These are phyloP conservation scores for Hypomecis punctinalis DNA, from an alignment of 2,888 invertebrate species.

Conservation along the genomic window DNA sequence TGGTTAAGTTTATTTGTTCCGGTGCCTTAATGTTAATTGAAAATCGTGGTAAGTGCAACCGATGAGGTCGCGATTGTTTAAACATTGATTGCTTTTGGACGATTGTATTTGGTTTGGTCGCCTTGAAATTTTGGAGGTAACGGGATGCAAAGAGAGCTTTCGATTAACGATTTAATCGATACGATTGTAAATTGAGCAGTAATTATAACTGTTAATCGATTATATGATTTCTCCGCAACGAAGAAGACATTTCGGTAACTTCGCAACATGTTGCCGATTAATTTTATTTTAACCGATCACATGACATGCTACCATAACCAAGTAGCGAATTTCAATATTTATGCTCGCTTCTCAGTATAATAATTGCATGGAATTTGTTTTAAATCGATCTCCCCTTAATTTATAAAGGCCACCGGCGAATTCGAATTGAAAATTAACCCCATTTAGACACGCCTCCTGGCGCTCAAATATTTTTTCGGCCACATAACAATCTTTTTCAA, in stretches of 20 bases:
- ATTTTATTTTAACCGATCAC: slow-evolving; percentile 57
- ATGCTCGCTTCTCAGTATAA: slow-evolving; percentile 64
- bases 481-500: slow-evolving; percentile 57
- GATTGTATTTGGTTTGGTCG: slow-evolving; percentile 36
- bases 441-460: slow-evolving; percentile 77
- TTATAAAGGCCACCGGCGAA: slow-evolving; percentile 78
- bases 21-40: slow-evolving; percentile 68
- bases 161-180: slow-evolving; percentile 16
- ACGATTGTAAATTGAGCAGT: slow-evolving; percentile 42
- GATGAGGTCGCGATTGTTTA: slow-evolving; percentile 55
- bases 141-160: not conserved
- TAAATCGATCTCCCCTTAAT: slow-evolving; percentile 64
- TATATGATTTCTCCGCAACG: slow-evolving; percentile 47
- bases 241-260: slow-evolving; percentile 60
- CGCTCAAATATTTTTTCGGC: slow-evolving; percentile 64
- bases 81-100: slow-evolving; percentile 41
- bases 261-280: slow-evolving; percentile 60
- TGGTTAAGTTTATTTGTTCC: slow-evolving; percentile 67
- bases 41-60: slow-evolving; percentile 62
- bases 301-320: slow-evolving; percentile 60
- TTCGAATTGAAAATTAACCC: slow-evolving; percentile 83
- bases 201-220: slow-evolving; percentile 52
- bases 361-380: slow-evolving; percentile 66
- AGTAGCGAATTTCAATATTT: slow-evolving; percentile 69
- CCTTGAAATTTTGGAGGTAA: slow-evolving; percentile 8